Evolutionary conservation across 1,140 invertebrate genomes (phyloP).

Genomic region (Agrilus planipennis): DNA sequence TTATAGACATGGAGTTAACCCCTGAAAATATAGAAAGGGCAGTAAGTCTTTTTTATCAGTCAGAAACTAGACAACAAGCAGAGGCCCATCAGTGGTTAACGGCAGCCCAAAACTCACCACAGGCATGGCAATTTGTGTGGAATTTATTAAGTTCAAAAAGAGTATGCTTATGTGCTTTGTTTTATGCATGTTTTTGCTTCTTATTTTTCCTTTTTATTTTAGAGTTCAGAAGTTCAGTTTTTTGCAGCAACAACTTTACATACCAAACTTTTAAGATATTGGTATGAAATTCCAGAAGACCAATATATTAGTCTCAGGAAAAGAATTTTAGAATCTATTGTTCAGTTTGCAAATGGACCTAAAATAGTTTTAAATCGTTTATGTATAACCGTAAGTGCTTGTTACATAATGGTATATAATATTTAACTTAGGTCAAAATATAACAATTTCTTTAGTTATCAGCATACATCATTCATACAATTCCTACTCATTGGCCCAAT

Average conservation of each 20-base stretch:
- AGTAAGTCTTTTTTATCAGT: slow-evolving; percentile 40
- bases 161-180: slow-evolving; percentile 36
- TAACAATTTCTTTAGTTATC: slow-evolving; percentile 42
- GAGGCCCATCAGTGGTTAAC: slow-evolving; percentile 75
- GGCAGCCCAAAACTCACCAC: slow-evolving; percentile 62
- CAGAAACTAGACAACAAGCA: slow-evolving; percentile 45
- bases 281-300: slow-evolving; percentile 68
- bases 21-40: slow-evolving; percentile 38
- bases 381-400: slow-evolving; percentile 67
- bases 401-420: neutral
- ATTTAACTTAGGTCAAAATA: slow-evolving; percentile 1
- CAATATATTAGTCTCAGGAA: slow-evolving; percentile 63
- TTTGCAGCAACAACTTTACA: slow-evolving; percentile 84
- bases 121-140: slow-evolving; percentile 87
- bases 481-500: slow-evolving; percentile 48
- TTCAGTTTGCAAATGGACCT: slow-evolving; percentile 61
- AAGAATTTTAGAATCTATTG: slow-evolving; percentile 62
- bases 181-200: neutral
- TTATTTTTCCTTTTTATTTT: slow-evolving; percentile 22
- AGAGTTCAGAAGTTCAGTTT: slow-evolving; percentile 81
- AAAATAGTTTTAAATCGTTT: slow-evolving; percentile 75
- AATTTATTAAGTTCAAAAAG: slow-evolving; percentile 65
- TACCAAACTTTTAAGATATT: slow-evolving; percentile 73
- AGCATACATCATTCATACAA: slow-evolving; percentile 52
- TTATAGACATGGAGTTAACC: slow-evolving; percentile 30